Conservation (phyloP, 2,888 invertebrate species). For the Trachelus stipa region DNA sequence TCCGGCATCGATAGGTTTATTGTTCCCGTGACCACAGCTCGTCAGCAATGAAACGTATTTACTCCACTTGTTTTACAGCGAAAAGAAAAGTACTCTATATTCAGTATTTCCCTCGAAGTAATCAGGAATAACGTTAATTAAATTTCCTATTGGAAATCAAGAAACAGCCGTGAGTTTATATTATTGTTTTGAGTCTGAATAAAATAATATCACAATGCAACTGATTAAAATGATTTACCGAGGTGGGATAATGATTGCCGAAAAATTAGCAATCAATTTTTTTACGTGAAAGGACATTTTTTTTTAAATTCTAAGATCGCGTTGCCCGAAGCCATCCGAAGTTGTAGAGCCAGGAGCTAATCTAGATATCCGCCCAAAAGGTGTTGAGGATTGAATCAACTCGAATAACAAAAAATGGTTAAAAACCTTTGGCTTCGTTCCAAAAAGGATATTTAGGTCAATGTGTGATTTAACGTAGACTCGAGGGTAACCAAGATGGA, state of each 20-base stretch:
- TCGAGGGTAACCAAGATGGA: neutral
- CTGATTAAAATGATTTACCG: neutral
- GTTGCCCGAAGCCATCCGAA: neutral
- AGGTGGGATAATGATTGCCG: neutral
- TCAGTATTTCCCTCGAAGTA: neutral
- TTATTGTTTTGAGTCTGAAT: neutral
- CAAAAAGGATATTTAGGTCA: slow-evolving; percentile 30
- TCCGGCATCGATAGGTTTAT: slow-evolving; percentile 20
- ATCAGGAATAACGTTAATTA: neutral
- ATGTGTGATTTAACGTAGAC: neutral
- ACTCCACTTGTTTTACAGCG: neutral
- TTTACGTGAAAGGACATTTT: no score
- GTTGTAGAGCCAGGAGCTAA: neutral
- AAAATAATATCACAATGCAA: neutral
- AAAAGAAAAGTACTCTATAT: neutral
- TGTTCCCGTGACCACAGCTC: neutral
- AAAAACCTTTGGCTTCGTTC: slow-evolving; percentile 32
- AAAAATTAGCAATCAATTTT: neutral
- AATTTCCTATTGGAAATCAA: neutral
- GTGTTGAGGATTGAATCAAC: slow-evolving; percentile 31
- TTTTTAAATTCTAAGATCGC: no score
- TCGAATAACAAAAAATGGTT: slow-evolving; percentile 22
- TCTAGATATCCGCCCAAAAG: slow-evolving; percentile 18
- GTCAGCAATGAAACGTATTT: slow-evolving; percentile 4
- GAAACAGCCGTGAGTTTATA: neutral